These are phyloP conservation scores for Lagorchestes hirsutus DNA, from an alignment of 2,797 vertebrate genomes.

Conservation along the genomic window DNA sequence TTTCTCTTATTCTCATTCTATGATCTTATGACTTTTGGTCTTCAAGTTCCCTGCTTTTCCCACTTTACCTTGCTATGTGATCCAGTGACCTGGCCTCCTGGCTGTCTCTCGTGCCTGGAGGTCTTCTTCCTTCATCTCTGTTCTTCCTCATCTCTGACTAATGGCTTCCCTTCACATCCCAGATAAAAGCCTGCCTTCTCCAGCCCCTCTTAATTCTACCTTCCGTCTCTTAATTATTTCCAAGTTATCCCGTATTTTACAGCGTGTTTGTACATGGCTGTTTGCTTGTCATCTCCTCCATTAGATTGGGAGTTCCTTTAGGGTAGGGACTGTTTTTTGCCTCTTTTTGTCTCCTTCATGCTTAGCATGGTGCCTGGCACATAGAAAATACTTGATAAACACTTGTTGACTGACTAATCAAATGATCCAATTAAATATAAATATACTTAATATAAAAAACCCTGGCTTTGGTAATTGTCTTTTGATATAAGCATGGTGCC, in stretches of 20 bases:
- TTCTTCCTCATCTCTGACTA: background rate
- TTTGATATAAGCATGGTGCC: background rate
- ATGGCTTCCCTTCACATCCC: background rate
- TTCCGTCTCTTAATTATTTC: background rate
- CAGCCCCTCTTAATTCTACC: background rate
- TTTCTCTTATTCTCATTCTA: background rate
- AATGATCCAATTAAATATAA: too few species aligned
- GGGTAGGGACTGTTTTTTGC: background rate
- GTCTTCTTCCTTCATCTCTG: background rate
- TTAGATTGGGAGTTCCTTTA: background rate
- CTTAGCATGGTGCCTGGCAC: background rate
- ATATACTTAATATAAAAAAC: background rate
- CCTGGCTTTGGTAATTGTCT: background rate
- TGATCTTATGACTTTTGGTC: background rate
- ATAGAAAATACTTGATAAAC: background rate
- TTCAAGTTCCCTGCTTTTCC: background rate
- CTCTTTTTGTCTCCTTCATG: background rate
- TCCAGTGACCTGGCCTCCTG: background rate
- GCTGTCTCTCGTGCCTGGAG: background rate
- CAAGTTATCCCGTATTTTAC: background rate
- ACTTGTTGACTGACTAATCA: background rate
- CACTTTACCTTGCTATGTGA: background rate
- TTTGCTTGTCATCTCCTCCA: background rate
- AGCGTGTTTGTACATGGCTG: background rate
- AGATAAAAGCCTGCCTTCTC: background rate